Base-by-base conservation (phyloP, 2,113 vertebrate species). In the Ictalurus punctatus region DNA sequence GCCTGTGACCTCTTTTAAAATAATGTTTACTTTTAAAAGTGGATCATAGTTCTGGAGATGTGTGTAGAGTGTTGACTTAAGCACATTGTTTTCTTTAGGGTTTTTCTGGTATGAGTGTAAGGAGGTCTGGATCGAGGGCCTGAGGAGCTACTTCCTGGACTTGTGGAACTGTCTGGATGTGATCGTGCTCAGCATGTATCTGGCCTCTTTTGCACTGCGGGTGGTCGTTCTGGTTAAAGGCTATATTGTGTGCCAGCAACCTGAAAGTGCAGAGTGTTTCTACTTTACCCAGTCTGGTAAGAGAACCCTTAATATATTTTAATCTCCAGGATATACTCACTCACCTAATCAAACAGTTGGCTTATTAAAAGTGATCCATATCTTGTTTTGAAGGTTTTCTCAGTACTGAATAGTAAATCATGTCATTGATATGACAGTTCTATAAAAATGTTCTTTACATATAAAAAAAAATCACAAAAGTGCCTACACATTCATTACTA, bases 21-120 rank as follows among this genome's bases (percentile, higher is more conserved):
- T 85, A 67, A 40, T 21, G 23, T 63, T 61, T 27, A 37, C 34
- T 17, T 23, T 76, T 44, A 40, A 76, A 79, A 30, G 61, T 25
- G 6, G 3, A 16, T 17, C n/a, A 48, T 65, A 27, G 27, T 5
- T 4, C 56, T 23, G n/a, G 4, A 17, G 9, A 76, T 37, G 7
- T 12, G 44, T 27, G 34, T 6, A 27, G 40, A 83, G n/a, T 59
- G 7, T 37, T 56, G 34, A 78, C 25, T 5, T 12, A 21, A 37
- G 25, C n/a, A n/a, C 21, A 10, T 74, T 25, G 12, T 71, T 65
- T 69, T 34, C 2, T 85, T 0, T 74, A 98, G 97, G 97, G 8
- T 98, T 98, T 92, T 96, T 98, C 89, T 98, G 97, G 97, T 97
- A 96, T 2, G 97, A 98, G 92, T 98, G 97, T 90, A 98, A 98